A percentile compares a stretch with the other conserved stretches of the same genome.
These are phyloP conservation scores for Girardia tigrina DNA, from an alignment of 2,888 invertebrate genomes.

Conservation along the genomic window DNA sequence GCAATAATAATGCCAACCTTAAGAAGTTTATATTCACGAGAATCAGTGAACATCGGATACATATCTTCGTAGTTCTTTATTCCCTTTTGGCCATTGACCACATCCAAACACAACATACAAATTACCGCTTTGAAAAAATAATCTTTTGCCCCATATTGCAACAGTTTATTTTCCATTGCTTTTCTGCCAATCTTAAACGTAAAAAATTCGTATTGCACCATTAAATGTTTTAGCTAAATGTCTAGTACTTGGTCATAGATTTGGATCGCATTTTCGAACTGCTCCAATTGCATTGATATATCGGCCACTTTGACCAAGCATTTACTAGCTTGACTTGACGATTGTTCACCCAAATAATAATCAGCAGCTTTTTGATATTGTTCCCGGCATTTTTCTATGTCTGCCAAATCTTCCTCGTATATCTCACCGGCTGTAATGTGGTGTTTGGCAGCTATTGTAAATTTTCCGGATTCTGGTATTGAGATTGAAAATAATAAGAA, in stretches of 20 bases:
- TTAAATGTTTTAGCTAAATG: not conserved
- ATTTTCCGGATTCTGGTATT: constrained; percentile 58
- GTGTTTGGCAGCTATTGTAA: constrained; percentile 91
- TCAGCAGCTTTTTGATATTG: constrained; percentile 96
- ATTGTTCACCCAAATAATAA: constrained; percentile 92
- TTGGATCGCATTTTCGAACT: constrained; percentile 87
- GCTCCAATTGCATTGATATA: constrained; percentile 84
- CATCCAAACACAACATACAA: constrained; percentile 86
- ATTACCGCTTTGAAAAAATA: constrained; percentile 91
- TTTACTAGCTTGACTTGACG: constrained; percentile 82
- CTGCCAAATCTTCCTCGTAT: constrained; percentile 76
- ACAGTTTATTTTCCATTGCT: constrained; percentile 78
- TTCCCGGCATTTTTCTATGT: constrained; percentile 68
- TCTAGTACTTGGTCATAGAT: constrained; percentile 72
- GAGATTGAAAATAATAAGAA: too few relatives aligned
- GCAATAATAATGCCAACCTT: too few relatives aligned
- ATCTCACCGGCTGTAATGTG: constrained; percentile 84
- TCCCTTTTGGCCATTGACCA: constrained; percentile 74
- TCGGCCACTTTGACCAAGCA: constrained; percentile 92
- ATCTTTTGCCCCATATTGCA: constrained; percentile 96
- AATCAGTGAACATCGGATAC: constrained; percentile 77
- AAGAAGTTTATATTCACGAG: constrained; percentile 80
- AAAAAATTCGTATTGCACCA: not conserved
- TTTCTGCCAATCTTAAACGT: constrained; percentile 57
- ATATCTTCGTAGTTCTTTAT: constrained; percentile 78